Percentiles rank a stretch among this genome's conserved stretches.
Evolutionary conservation across 1,140 invertebrate species (phyloP).

Genomic region (Sipha flava): DNA sequence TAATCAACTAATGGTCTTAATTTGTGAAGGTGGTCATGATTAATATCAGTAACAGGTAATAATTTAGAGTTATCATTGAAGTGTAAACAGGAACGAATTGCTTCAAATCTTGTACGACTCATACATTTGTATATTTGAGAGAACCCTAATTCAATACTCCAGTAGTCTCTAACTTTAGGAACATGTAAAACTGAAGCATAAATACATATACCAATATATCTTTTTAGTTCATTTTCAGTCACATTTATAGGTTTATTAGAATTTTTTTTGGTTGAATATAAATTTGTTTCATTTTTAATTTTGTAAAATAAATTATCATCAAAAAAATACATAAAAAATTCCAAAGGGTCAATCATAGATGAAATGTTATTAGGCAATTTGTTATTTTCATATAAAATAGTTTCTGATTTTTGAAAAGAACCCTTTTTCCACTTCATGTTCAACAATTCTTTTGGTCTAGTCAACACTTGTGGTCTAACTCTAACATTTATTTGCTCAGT

Average conservation of each 20-base stretch:
- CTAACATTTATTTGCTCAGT: too few species aligned
- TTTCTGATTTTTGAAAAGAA: too few species aligned
- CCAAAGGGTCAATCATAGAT: too few species aligned
- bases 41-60: neutral
- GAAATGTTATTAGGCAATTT: too few species aligned
- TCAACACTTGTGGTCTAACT: too few species aligned
- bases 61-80: constrained; percentile 25
- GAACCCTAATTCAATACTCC: constrained; percentile 3
- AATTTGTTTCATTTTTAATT: neutral
- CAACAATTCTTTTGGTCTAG: too few species aligned
- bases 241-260: neutral
- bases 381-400: too few species aligned
- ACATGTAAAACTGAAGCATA: constrained; percentile 1
- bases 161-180: constrained; percentile 24
- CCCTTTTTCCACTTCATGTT: too few species aligned
- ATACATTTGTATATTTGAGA: constrained; percentile 15
- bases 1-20: constrained; percentile 14
- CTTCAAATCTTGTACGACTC: constrained; percentile 21
- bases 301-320: neutral
- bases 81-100: constrained; percentile 9
- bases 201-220: neutral
- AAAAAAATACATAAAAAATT: neutral
- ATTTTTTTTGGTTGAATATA: neutral
- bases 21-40: constrained; percentile 25
- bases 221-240: neutral